Evolutionary conservation across 2,888 invertebrate genomes (phyloP), one percentile per base, ranked within the genome.

Genomic region (Abscondita cerata): DNA sequence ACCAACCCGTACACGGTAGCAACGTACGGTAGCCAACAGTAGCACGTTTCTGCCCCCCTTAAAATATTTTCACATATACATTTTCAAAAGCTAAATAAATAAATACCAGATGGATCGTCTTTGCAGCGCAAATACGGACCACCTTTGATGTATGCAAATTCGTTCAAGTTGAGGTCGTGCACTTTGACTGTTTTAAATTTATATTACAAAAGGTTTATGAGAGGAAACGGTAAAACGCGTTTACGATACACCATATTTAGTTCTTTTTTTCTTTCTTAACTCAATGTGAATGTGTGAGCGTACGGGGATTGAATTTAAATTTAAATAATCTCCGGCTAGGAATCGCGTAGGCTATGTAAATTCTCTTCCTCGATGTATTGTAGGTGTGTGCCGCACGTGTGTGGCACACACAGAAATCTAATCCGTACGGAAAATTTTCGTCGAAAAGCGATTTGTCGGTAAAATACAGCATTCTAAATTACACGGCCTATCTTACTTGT

Each of bases 271-370:
- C 13, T 12, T 36, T 12, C 13, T 36, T 31, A 13, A 55, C 33
- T 58, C 46, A 52, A n/a, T 25, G 38, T 46, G 18, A 46, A 44
- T 48, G 52, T 59, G 38, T 50, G 57, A 62, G 33, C 25, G 50
- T 36, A 55, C 56, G 60, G 52, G 59, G 53, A 59, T 63, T 63
- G 68, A 66, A 68, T 68, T 68, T 66, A 66, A 68, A 68, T 66
- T 68, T 64, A 66, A 68, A 68, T 51, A 34, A 40, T 55, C 52
- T 56, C 64, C 56, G 66, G 62, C 53, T 62, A 62, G 53, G 62
- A 62, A 68, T 69, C 67, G 70, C 68, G 70, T 70, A 69, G 70
- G 70, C 67, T 58, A 66, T 56, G 67, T 63, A 68, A 68, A 68
- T 25, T 63, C 64, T 68, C 68, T 68, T 68, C 70, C 67, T 70